Base-by-base conservation (phyloP, 2,113 vertebrate species). In the Cettia cetti region DNA sequence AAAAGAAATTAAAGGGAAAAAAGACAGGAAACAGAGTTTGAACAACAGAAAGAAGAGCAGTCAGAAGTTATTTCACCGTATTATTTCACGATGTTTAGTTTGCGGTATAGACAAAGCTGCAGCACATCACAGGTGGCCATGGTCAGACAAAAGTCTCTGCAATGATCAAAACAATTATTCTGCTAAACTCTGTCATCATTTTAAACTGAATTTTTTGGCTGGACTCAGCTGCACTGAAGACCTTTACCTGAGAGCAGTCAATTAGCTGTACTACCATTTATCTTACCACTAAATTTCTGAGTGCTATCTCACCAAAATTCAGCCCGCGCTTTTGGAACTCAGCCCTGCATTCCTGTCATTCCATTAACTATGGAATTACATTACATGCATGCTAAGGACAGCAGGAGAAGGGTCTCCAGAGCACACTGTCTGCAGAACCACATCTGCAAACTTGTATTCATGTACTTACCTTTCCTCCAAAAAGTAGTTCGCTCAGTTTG, bases 291-390 rank as follows among this genome's bases (percentile, higher is more conserved):
- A n/a, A 20, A 35, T 28, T 78, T 59, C 31, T 18, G 40, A 89
- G 76, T 0, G 0, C 40, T 6, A 6, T 16, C 44, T 88, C 52
- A 6, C 52, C 30, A 33, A 93, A 82, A 84, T 39, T 78, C 44
- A 89, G 47, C n/a, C 47, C 1, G 0, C 0, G 0, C 28, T 57
- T 81, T 53, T 82, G 90, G 82, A 94, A 30, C 16, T 50, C 61
- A 45, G 85, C 44, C 50, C 61, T 35, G 44, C 76, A 84, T 97
- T 96, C 86, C 83, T 93, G 37, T 13, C 65, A 96, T 92, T 89
- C 92, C 88, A 86, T 40, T 45, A n/a, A 64, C 86, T 87, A 66
- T 4, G 61, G 42, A 44, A 17, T 44, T 44, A 44, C 42, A 44
- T 44, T 44, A 44, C 42, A 44, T 17, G 75, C 82, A 44, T 3